Evolutionary conservation across 2,113 vertebrate species (phyloP), one percentile per base, ranked within the genome.

Genomic region (Tor tambroides): DNA sequence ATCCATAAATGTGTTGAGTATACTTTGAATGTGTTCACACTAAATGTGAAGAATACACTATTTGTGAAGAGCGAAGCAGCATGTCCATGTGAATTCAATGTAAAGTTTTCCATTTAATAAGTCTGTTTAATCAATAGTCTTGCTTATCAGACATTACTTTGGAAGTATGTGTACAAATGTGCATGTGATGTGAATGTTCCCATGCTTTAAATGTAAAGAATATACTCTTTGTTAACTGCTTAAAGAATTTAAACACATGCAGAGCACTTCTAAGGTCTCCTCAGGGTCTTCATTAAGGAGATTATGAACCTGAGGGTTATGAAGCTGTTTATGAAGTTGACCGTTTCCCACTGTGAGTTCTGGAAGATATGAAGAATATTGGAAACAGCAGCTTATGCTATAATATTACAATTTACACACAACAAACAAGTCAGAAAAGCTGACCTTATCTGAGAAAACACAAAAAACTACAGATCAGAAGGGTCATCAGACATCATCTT

Each of bases 201-300:
- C 26, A 71, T 71, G 63, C 43, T 83, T 83, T 83, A n/a, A 15
- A 15, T 83, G 43, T 69, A 6, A 83, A 71, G 26, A 83, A 83
- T 51, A 71, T n/a, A 6, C 9, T 51, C 41, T 83, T 69, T 81
- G 79, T 81, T 81, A 28, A 43, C 79, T 65, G 59, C 59, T 65
- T 26, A 28, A 38, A 69, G 26, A 19, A 17, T 69, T 23, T 2
- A 51, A 51, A 49, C 63, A 32, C 41, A 46, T 80, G 78, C 35
- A 26, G 5, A 41, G 32, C 23, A n/a, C 19, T n/a, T 28, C 7
- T 28, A 28, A 30, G 43, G 30, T 51, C 28, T 82, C 38, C 15
- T 28, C 35, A 2, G 32, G 35, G 38, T n/a, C 38, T 67, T 10
- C 26, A 46, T 17, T 82, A 30, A 46, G 38, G 9, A 65, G 59